phyloP scores from a whole-genome alignment of 1,140 invertebrate genomes.

The Eufriesea mexicana region DNA sequence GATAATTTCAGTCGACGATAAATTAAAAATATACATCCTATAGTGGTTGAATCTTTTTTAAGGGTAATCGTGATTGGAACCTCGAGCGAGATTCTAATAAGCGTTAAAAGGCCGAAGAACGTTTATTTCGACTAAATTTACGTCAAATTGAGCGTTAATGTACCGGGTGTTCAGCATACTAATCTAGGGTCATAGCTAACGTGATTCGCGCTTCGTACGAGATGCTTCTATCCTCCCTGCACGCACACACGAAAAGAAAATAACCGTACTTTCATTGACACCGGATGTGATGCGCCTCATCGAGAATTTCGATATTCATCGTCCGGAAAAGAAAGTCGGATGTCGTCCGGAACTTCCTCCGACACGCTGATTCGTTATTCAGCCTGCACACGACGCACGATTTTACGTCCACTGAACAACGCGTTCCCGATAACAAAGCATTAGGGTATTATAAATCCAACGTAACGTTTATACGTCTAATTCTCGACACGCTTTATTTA shows the following conservation, averaged over 20 bases:
- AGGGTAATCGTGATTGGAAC: not conserved
- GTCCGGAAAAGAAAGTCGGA: constrained; percentile 55
- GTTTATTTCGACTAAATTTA: not conserved
- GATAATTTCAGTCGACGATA: not conserved
- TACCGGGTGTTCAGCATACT: not conserved
- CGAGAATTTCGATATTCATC: constrained; percentile 47
- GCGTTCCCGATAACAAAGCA: constrained; percentile 17
- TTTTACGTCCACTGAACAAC: constrained; percentile 15
- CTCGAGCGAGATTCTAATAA: not conserved
- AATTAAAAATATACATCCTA: not conserved
- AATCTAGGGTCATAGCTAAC: constrained; percentile 1
- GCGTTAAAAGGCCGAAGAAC: not conserved
- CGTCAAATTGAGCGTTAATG: not conserved
- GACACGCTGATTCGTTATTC: constrained; percentile 37
- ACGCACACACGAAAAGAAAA: constrained; percentile 21
- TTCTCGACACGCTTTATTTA: no score
- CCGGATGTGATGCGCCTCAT: constrained; percentile 42
- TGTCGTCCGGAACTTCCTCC: constrained; percentile 37
- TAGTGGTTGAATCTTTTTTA: not conserved
- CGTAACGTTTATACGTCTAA: not conserved
- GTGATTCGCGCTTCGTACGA: constrained; percentile 12
- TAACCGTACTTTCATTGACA: constrained; percentile 47
- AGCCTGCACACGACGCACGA: constrained; percentile 17
- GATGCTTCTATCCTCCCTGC: not conserved
- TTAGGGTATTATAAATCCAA: not conserved